phyloP scores from a whole-genome alignment of 2,113 vertebrate species.

The Baryphthengus martii region DNA sequence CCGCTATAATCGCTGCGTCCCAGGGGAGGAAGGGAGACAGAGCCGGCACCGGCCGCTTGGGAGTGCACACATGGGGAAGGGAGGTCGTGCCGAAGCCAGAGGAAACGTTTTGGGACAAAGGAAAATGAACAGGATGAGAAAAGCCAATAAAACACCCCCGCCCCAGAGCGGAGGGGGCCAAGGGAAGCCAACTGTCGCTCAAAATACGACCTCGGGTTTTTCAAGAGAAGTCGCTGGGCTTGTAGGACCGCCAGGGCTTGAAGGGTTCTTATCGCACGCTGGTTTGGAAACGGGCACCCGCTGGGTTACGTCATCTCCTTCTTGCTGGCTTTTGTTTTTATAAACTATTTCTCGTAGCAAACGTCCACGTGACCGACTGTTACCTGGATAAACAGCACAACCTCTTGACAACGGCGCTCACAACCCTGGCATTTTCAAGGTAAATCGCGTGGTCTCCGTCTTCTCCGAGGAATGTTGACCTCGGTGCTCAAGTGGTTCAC shows the following conservation, averaged over 20 bases:
- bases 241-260: neutral
- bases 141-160: neutral
- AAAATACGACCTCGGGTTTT: neutral
- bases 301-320: neutral
- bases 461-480: neutral
- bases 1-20: too few relatives aligned
- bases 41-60: rapidly evolving
- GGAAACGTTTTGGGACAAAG: neutral
- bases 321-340: neutral
- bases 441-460: rapidly evolving
- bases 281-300: neutral
- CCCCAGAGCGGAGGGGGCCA: rapidly evolving
- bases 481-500: neutral
- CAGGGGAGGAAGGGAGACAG: neutral
- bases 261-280: neutral
- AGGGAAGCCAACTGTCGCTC: neutral
- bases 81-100: neutral
- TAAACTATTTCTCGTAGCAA: neutral
- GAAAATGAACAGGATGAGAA: neutral
- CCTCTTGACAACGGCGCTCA: neutral
- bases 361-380: neutral
- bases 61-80: rapidly evolving
- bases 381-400: neutral
- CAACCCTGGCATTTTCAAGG: neutral
- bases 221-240: neutral